Base-by-base conservation (phyloP, 2,888 invertebrate species). In the Noctuana brunneofusca region DNA sequence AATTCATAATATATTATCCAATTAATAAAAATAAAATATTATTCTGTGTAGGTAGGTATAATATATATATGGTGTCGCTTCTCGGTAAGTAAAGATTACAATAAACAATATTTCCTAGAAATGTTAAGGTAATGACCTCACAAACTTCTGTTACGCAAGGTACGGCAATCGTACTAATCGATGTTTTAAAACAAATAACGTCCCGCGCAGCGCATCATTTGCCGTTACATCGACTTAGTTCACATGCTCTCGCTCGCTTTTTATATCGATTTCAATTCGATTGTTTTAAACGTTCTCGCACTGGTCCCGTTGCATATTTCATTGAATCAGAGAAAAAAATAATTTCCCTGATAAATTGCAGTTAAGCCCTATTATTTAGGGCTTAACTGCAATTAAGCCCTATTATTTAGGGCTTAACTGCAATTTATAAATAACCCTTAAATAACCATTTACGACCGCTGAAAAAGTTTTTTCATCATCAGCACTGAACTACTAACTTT, bases 191-290 rank as follows among this genome's bases (percentile, higher is more conserved):
- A 43, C 46, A 16, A 22, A 46, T 35, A 46, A 30, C 56, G 53
- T n/a, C 24, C 56, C 65, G 63, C 27, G 1, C 32, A 66, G 58
- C 60, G 56, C 58, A 41, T 43, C 27, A 38, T 30, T 30, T 49
- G 56, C 68, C 70, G 69, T 68, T 70, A 70, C 70, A 74, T 63
- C 70, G 75, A 58, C 69, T 74, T 74, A 76, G 70, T 83, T 83
- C 81, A 73, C 82, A 83, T 75, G 76, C 69, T 75, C 75, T 74
- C 75, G 66, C 71, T 69, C 12, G 50, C 41, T 75, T 76, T 76
- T 80, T 75, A 66, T 66, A 69, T 69, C 62, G 64, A 68, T 76
- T 76, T 78, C 75, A 71, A 75, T 74, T 69, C 72, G 70, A 80
- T 81, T 81, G 75, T 80, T 59, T 73, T 14, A 68, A 41, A 59